Base-by-base conservation (phyloP, 2,113 vertebrate genomes). In the Nannospalax galili region DNA sequence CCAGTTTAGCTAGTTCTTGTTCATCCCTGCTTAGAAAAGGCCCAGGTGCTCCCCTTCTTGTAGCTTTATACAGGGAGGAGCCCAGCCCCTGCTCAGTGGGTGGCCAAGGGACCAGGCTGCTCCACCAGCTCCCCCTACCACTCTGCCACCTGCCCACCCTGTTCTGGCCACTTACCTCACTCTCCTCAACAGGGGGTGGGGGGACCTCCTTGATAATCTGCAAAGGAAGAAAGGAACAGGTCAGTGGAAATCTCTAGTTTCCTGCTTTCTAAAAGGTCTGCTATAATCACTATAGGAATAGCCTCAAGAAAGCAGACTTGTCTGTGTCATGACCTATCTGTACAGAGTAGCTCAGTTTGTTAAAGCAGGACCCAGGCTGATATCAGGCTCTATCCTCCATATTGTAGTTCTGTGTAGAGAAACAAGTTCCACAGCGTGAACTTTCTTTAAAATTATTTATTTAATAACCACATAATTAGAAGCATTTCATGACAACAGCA, bases 141-240 rank as follows among this genome's bases (percentile, higher is more conserved):
- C 37, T 64, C 35, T 19, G 8, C 77, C 70, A 92, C 40, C 48
- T 48, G 45, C 72, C 74, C 16, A 40, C 2, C 37, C 35, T 3
- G 10, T 24, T 69, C 1, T 1, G 45, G 65, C 17, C 80, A 97
- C 98, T 98, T 97, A 99, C 99, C 97, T 99, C 99, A 0, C 98
- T 99, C 97, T 99, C 99, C 35, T 98, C 98, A 30, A 95, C 98
- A 2, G 98, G 98, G 15, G 98, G 98, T 2, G 98, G 98, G 0
- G 99, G 98, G 0, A 98, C 98, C 87, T 99, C 99, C 81, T 98
- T 99, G 95, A 99, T 99, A 90, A 99, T 98, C 99, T 99, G 52
- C 15, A 97, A 96, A 73, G 89, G 65, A 40, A 75, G 73, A 5
- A 84, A 72, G 97, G 35, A 97, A 93, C 4, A 88, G 10, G 40